phyloP scores from a whole-genome alignment of 2,113 vertebrate genomes.

The Chiloscyllium plagiosum region DNA sequence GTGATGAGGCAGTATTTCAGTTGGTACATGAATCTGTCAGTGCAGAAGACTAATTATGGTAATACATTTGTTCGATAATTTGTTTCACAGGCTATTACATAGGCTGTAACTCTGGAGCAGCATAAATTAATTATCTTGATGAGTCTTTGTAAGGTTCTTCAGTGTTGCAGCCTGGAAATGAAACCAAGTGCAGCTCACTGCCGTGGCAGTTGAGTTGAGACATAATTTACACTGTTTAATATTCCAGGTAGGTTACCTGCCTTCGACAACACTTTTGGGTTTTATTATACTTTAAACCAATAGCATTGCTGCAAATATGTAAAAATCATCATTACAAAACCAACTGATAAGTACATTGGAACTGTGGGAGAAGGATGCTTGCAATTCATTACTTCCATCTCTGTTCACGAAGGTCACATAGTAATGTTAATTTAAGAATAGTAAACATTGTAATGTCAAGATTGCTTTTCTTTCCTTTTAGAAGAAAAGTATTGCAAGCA shows the following conservation, averaged over 20 bases:
- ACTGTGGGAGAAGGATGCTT: not conserved
- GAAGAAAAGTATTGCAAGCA: not conserved
- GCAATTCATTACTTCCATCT: not conserved
- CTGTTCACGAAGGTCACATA: too few species aligned
- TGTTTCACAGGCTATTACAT: not conserved
- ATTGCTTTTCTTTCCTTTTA: not conserved
- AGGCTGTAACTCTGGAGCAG: not conserved
- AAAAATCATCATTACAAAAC: not conserved
- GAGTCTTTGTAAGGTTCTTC: not conserved
- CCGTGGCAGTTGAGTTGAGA: not conserved
- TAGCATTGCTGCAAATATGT: not conserved
- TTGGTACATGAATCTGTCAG: not conserved
- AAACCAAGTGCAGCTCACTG: not conserved
- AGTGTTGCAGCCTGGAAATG: not conserved
- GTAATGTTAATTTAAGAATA: not conserved
- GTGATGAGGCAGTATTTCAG: not conserved
- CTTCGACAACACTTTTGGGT: not conserved
- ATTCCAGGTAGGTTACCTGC: not conserved
- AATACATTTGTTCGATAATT: not conserved
- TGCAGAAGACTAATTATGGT: not conserved
- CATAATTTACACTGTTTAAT: not conserved
- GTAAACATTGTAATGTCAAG: not conserved
- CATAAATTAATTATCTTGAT: not conserved
- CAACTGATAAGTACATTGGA: not conserved
- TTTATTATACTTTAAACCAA: not conserved